Conservation (phyloP, 2,113 vertebrate species). For the Sinocyclocheilus grahami region DNA sequence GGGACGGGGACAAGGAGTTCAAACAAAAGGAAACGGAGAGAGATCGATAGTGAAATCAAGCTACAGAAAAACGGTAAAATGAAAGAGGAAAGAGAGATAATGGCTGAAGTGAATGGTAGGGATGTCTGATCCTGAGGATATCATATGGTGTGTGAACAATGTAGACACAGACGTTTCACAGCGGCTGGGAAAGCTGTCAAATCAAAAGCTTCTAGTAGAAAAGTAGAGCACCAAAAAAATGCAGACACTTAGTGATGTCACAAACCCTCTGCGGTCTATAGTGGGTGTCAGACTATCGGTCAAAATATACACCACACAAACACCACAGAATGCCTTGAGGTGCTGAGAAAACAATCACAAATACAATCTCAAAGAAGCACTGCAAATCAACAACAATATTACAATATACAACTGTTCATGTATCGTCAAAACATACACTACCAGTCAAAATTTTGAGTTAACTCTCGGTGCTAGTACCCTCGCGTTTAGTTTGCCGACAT, state of each 20-base stretch:
- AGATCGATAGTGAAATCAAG: neutral
- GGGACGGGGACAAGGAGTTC: neutral
- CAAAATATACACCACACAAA: neutral
- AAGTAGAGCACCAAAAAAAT: slow-evolving; percentile 1
- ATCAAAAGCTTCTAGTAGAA: neutral
- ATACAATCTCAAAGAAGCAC: neutral
- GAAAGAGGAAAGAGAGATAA: neutral
- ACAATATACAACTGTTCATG: neutral
- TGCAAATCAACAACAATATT: neutral
- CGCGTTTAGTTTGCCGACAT: too few relatives aligned
- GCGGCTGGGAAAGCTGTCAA: neutral
- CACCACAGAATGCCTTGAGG: neutral
- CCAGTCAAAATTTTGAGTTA: too few relatives aligned
- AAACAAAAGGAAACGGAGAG: neutral
- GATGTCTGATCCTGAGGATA: neutral
- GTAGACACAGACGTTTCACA: neutral
- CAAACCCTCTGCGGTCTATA: neutral
- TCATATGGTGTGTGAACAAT: neutral
- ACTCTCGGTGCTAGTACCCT: too few relatives aligned
- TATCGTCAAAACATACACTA: neutral
- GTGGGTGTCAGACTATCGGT: neutral
- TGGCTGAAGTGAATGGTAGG: neutral
- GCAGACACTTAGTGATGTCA: neutral
- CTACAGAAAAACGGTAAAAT: neutral
- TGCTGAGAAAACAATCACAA: neutral